Percentiles rank a stretch among this genome's conserved stretches.
These are phyloP conservation scores for Sebastes kiyomatsui DNA, from an alignment of 2,797 vertebrate genomes.

Conservation along the genomic window DNA sequence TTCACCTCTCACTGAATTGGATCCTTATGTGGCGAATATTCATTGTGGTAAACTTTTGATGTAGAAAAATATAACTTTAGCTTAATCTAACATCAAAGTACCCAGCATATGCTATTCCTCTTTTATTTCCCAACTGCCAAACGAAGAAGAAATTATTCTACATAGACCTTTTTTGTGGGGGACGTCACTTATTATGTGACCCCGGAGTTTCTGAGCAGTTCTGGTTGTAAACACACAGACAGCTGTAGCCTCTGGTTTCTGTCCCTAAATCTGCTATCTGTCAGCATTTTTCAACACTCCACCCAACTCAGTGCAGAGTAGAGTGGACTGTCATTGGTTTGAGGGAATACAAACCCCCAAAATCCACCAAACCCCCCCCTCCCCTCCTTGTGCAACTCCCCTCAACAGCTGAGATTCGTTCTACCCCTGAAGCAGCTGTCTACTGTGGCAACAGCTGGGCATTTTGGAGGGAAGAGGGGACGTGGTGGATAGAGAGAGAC, in stretches of 20 bases:
- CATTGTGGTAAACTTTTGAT: not conserved
- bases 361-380: slow-evolving; percentile 33
- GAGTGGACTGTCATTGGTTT: slow-evolving; percentile 47
- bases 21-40: not conserved
- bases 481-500: slow-evolving; percentile 26
- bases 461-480: slow-evolving; percentile 80
- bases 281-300: slow-evolving; percentile 69
- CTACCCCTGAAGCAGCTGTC: slow-evolving; percentile 77
- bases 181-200: slow-evolving; percentile 27
- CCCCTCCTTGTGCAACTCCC: slow-evolving; percentile 20
- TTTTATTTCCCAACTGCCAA: not conserved
- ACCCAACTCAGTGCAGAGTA: slow-evolving; percentile 20
- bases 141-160: not conserved
- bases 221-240: slow-evolving; percentile 58
- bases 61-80: slow-evolving; percentile 10
- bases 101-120: not conserved
- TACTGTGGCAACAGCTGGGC: slow-evolving; percentile 76
- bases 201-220: not conserved
- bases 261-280: slow-evolving; percentile 52
- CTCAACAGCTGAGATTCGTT: slow-evolving; percentile 83
- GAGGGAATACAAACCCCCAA: slow-evolving; percentile 40
- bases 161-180: not conserved
- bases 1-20: not conserved
- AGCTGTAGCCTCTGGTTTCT: slow-evolving; percentile 60
- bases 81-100: slow-evolving; percentile 7